Percentiles rank a stretch among this genome's conserved stretches.
phyloP scores from a whole-genome alignment of 1,140 invertebrate genomes.

The Plutomurus gul region DNA sequence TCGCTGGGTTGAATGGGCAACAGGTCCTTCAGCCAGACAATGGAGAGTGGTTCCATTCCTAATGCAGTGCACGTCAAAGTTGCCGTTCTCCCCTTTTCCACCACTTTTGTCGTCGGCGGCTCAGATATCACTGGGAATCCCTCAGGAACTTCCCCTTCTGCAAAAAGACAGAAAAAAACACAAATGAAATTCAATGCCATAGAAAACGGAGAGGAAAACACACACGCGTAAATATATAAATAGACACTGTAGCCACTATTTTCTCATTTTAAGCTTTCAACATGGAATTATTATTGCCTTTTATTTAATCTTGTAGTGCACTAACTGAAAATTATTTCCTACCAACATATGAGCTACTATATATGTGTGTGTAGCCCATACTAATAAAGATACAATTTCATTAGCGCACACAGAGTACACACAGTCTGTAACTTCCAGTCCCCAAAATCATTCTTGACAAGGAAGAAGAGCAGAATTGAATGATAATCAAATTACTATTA shows the following conservation, averaged over 20 bases:
- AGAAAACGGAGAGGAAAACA: not conserved
- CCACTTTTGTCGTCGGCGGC: constrained; percentile 80
- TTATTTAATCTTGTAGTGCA: not conserved
- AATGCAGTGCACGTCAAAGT: constrained; percentile 83
- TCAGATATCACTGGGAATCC: constrained; percentile 90
- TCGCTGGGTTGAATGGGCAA: constrained; percentile 68
- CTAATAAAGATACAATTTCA: not conserved
- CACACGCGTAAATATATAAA: too few species aligned
- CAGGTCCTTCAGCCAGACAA: constrained; percentile 90
- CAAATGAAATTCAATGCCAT: constrained; percentile 4
- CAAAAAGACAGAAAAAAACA: constrained; percentile 3
- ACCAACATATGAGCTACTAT: too few species aligned
- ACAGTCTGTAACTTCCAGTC: too few species aligned
- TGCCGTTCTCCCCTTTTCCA: constrained; percentile 92
- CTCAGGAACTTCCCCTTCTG: constrained; percentile 64
- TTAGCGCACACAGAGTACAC: too few species aligned
- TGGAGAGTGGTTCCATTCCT: constrained; percentile 81
- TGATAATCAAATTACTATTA: not conserved
- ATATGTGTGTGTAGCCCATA: too few species aligned
- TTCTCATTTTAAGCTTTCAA: too few species aligned
- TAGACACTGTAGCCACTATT: too few species aligned
- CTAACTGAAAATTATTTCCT: not conserved
- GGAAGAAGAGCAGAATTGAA: not conserved
- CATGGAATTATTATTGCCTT: not conserved
- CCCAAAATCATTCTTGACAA: too few species aligned